Evolutionary conservation across 1,140 invertebrate genomes (phyloP).

Genomic region (Orius insidiosus): DNA sequence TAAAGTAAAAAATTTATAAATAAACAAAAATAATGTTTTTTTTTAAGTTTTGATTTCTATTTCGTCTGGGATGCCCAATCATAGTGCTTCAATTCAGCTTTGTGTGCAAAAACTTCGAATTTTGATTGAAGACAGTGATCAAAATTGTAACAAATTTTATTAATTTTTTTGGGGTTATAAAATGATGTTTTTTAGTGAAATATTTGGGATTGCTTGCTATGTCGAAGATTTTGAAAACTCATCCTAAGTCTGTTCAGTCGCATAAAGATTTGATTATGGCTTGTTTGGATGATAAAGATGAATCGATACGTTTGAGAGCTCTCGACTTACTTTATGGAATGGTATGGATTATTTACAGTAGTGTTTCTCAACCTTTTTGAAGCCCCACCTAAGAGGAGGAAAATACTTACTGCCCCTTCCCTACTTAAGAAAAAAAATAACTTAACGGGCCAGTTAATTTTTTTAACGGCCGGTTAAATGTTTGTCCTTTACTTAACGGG

Average conservation of each 20-base stretch:
- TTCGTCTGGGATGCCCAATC: conserved; percentile 95
- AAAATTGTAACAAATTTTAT: no score
- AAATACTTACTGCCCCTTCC: no score
- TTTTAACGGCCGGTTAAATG: no score
- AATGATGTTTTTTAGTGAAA: conserved; percentile 55
- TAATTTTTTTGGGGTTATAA: conserved; percentile 12
- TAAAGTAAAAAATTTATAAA: conserved; percentile 22
- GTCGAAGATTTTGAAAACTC: conserved; percentile 96
- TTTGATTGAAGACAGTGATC: conserved; percentile 97
- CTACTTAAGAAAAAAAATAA: no score
- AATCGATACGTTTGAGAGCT: conserved; percentile 89
- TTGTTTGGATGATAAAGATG: conserved; percentile 98
- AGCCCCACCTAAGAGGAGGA: no score
- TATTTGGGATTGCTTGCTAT: conserved; percentile 95
- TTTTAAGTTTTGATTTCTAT: conserved; percentile 83
- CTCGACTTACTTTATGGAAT: conserved; percentile 92
- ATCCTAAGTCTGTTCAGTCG: conserved; percentile 96
- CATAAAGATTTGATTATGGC: conserved; percentile 97
- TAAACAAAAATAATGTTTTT: no score
- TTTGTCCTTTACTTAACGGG: no score
- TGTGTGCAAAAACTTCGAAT: conserved; percentile 98
- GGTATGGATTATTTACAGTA: no score
- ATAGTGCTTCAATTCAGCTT: conserved; percentile 92
- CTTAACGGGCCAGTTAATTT: no score
- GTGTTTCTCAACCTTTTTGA: no score